These are phyloP conservation scores for Chrysotoxum bicinctum DNA, from an alignment of 2,888 invertebrate genomes.

Conservation along the genomic window DNA sequence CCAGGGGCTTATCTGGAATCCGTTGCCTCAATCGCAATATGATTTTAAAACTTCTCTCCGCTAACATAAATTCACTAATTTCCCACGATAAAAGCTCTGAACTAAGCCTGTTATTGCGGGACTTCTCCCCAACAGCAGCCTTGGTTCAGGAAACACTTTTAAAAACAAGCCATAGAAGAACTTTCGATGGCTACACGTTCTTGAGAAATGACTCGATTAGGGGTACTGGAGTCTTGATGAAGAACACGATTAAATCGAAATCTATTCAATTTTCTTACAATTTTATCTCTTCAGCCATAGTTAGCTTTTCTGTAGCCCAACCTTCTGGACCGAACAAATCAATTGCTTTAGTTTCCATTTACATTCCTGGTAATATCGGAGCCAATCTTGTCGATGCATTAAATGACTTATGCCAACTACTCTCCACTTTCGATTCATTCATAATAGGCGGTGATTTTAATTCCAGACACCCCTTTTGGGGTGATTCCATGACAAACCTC, in stretches of 20 bases:
- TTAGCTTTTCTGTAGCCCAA: neutral
- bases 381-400: neutral
- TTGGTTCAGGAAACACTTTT: constrained; percentile 13
- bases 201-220: neutral
- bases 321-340: neutral
- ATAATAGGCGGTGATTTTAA: neutral
- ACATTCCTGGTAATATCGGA: neutral
- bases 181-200: neutral
- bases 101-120: neutral
- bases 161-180: neutral
- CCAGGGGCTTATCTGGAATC: neutral
- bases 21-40: too few relatives aligned
- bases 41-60: too few relatives aligned
- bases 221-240: constrained; percentile 1
- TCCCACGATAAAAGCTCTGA: neutral
- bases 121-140: neutral
- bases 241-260: neutral
- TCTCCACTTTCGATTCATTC: neutral
- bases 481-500: too few relatives aligned
- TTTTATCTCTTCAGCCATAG: neutral
- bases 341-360: neutral
- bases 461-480: too few relatives aligned
- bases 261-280: neutral
- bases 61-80: too few relatives aligned
- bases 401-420: neutral